phyloP scores from a whole-genome alignment of 2,797 vertebrate species.

The Glyptemys insculpta region DNA sequence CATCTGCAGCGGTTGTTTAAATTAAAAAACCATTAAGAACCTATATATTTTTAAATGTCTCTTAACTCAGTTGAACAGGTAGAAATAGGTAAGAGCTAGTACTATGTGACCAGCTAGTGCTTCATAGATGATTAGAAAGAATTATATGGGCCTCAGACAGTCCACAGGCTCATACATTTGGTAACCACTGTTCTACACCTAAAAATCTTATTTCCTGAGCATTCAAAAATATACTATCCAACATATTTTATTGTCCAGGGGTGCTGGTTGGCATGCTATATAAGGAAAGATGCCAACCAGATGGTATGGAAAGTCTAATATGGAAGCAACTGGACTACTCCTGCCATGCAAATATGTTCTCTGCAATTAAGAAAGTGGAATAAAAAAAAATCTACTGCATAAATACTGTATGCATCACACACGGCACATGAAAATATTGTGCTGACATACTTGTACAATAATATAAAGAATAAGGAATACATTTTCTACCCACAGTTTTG shows the following conservation, averaged over 20 bases:
- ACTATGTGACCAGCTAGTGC: background rate
- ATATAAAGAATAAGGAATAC: background rate
- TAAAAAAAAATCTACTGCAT: conserved; percentile 11
- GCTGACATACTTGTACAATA: background rate
- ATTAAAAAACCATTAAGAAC: background rate
- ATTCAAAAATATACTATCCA: conserved; percentile 12
- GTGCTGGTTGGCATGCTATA: background rate
- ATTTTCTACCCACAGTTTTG: background rate
- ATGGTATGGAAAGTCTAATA: conserved; percentile 34
- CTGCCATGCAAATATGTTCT: conserved; percentile 36
- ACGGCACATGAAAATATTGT: background rate
- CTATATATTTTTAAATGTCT: background rate
- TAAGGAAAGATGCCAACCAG: conserved; percentile 33
- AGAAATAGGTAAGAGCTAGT: background rate
- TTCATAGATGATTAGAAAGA: background rate
- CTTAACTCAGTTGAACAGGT: background rate
- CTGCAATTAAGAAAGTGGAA: conserved; percentile 36
- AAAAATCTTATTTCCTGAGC: background rate
- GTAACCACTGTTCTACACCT: background rate
- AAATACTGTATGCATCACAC: background rate
- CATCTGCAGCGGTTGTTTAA: background rate
- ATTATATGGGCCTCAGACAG: background rate
- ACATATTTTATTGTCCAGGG: conserved; percentile 38
- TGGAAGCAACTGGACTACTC: conserved; percentile 34
- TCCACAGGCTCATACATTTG: background rate